phyloP scores from a whole-genome alignment of 2,888 invertebrate genomes.

The Parnassius mnemosyne region DNA sequence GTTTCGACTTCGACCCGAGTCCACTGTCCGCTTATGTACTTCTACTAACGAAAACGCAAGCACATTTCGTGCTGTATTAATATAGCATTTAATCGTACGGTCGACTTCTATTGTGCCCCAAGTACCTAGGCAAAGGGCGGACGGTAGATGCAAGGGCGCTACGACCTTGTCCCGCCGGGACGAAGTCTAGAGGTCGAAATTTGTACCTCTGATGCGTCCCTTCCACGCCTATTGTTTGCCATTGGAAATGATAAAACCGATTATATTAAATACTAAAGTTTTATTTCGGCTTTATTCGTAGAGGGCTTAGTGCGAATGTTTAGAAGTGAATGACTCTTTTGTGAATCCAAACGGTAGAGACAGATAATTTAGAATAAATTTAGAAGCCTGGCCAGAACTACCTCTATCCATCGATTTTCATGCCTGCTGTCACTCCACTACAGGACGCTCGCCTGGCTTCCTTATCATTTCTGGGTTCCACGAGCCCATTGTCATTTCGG shows the following conservation, averaged over 20 bases:
- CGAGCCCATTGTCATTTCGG: too few relatives aligned
- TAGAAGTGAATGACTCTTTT: slow-evolving; percentile 13
- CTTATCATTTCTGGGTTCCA: too few relatives aligned
- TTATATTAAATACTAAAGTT: slow-evolving; percentile 28
- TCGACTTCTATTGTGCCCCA: slow-evolving; percentile 30
- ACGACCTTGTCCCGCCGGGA: slow-evolving; percentile 65
- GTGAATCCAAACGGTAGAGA: not conserved
- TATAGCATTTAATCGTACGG: slow-evolving; percentile 19
- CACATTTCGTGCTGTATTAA: slow-evolving; percentile 18
- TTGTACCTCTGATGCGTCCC: slow-evolving; percentile 50
- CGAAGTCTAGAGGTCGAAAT: slow-evolving; percentile 75
- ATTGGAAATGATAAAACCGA: slow-evolving; percentile 21
- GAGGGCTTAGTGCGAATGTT: slow-evolving; percentile 5
- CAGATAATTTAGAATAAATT: not conserved
- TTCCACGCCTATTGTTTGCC: slow-evolving; percentile 35
- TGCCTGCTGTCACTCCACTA: too few relatives aligned
- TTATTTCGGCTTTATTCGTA: slow-evolving; percentile 21
- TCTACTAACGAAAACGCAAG: not conserved
- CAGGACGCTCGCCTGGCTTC: too few relatives aligned
- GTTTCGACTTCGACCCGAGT: slow-evolving; percentile 13
- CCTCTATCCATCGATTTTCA: too few relatives aligned
- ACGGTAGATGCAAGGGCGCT: slow-evolving; percentile 67
- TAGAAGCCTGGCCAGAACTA: too few relatives aligned
- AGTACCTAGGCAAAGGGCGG: slow-evolving; percentile 48
- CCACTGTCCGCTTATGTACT: not conserved